Percentiles rank a stretch among this genome's conserved stretches.
Conservation (phyloP, 2,888 invertebrate genomes). For the Elmis aenea region DNA sequence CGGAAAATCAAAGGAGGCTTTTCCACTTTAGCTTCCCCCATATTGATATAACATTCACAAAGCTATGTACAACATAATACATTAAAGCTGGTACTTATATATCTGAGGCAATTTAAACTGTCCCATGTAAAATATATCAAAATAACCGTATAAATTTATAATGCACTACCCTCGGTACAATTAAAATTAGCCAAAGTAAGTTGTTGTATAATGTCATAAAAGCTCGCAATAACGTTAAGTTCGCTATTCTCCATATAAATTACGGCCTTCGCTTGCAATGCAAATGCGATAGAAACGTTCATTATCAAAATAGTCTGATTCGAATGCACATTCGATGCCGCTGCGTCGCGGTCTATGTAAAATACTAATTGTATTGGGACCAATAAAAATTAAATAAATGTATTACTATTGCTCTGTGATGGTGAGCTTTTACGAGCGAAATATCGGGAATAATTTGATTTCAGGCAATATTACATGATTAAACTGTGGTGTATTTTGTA, state of each 20-base stretch:
- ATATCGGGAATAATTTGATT: slow-evolving; percentile 9
- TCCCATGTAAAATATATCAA: no score
- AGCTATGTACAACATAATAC: no score
- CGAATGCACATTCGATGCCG: slow-evolving; percentile 34
- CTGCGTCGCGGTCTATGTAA: slow-evolving; percentile 20
- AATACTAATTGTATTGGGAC: slow-evolving; percentile 7
- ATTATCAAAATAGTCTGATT: slow-evolving; percentile 39
- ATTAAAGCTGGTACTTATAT: no score
- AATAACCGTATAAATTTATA: no score
- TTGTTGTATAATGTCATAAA: slow-evolving; percentile 13
- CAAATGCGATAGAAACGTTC: slow-evolving; percentile 39
- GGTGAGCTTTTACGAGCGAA: slow-evolving; percentile 2
- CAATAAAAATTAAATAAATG: slow-evolving; percentile 16
- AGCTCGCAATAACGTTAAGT: slow-evolving; percentile 16
- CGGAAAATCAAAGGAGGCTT: no score
- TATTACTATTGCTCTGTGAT: slow-evolving; percentile 7
- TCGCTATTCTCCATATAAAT: slow-evolving; percentile 12
- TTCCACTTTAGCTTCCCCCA: no score
- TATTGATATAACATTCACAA: no score
- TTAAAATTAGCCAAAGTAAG: slow-evolving; percentile 15
- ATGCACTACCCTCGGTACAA: no score
- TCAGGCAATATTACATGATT: no score
- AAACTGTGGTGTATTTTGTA: no score
- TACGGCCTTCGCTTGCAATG: slow-evolving; percentile 31
- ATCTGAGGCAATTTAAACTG: no score